Conservation (phyloP, 2,113 vertebrate species). For the Elephantulus edwardii region DNA sequence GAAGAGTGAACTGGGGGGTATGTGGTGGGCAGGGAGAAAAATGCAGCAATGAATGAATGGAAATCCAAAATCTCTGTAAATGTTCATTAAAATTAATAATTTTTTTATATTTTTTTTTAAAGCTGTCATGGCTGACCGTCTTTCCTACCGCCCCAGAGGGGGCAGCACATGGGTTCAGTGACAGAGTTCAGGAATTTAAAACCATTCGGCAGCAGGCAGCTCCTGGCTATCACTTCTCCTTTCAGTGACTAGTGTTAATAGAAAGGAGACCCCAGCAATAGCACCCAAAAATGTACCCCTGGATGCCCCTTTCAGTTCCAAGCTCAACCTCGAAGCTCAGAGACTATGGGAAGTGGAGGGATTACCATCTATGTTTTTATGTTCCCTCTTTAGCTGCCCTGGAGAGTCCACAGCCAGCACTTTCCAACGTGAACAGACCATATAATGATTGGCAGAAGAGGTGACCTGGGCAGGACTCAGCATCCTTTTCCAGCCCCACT, state of each 20-base stretch:
- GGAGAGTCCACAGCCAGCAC: background rate
- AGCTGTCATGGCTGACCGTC: background rate
- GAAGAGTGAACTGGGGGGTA: no score
- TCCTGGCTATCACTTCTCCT: background rate
- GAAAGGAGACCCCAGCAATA: background rate
- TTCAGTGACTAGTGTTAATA: background rate
- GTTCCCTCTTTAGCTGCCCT: background rate
- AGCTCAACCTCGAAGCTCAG: background rate
- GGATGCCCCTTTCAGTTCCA: background rate
- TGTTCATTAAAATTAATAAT: no score
- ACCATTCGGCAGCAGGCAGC: background rate
- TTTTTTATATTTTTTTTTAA: no score
- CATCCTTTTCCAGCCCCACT: background rate
- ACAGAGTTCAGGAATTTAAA: background rate
- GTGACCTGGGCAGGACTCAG: no score
- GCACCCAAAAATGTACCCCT: background rate
- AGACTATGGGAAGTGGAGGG: background rate
- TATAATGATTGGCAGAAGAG: background rate
- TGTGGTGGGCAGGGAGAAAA: no score
- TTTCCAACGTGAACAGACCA: background rate
- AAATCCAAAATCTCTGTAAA: no score
- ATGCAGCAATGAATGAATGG: no score
- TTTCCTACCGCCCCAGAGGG: background rate
- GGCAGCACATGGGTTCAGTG: background rate
- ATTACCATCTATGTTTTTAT: no score